These are phyloP conservation scores for Montipora cactus DNA, from an alignment of 64 coral and sea anemone genomes.

Conservation along the genomic window DNA sequence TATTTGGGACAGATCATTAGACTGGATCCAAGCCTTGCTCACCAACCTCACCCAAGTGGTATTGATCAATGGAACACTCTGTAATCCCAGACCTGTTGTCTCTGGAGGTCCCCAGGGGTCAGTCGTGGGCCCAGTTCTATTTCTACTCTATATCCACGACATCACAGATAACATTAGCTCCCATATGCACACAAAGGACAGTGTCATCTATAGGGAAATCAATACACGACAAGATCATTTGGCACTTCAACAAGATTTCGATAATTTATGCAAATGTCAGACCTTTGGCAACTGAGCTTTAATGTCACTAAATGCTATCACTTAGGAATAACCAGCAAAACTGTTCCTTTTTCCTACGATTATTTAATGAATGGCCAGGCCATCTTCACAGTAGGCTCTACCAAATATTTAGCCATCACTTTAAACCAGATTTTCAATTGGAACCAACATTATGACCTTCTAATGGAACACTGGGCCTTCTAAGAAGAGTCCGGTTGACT, in stretches of 20 bases:
- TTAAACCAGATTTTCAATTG: slow-evolving; percentile 27
- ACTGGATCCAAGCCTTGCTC: too few relatives aligned
- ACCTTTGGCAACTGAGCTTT: slow-evolving; percentile 48
- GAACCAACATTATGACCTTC: slow-evolving; percentile 24
- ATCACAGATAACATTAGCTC: not conserved
- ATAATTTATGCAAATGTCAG: not conserved
- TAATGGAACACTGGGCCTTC: slow-evolving; percentile 28
- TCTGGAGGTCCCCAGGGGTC: too few relatives aligned
- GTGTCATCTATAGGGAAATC: slow-evolving; percentile 11
- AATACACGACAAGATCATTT: slow-evolving; percentile 3
- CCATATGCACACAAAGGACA: slow-evolving; percentile 8
- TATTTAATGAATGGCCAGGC: slow-evolving; percentile 47
- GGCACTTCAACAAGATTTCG: not conserved
- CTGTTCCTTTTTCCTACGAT: slow-evolving; percentile 17
- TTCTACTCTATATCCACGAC: not conserved
- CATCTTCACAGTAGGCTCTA: slow-evolving; percentile 42
- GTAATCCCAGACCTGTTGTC: too few relatives aligned
- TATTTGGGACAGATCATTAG: too few relatives aligned
- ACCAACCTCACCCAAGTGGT: too few relatives aligned
- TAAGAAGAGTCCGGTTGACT: slow-evolving; percentile 8
- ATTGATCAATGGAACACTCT: too few relatives aligned
- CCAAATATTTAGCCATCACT: slow-evolving; percentile 43
- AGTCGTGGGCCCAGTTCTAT: too few relatives aligned
- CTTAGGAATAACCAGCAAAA: slow-evolving; percentile 39
- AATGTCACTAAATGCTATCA: slow-evolving; percentile 70